Conservation (phyloP, 1,140 invertebrate species). For the Pseudomyrmex sp. region DNA sequence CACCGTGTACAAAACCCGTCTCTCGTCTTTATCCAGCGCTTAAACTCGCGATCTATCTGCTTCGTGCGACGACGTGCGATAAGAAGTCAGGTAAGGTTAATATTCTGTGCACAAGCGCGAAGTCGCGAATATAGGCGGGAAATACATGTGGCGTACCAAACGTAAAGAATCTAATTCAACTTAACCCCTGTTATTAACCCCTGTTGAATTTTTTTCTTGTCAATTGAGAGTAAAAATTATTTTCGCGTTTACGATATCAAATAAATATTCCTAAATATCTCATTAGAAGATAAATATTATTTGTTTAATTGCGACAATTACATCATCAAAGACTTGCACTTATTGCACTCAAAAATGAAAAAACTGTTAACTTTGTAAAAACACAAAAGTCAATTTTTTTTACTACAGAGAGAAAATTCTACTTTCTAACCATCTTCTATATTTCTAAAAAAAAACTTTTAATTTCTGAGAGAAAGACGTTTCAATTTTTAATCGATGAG, state of each 20-base stretch:
- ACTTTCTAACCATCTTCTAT: neutral
- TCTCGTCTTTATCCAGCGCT: too few species aligned
- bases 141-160: neutral
- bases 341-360: neutral
- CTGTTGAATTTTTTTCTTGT: too few species aligned
- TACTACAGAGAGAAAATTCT: neutral
- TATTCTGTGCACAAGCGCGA: constrained; percentile 9
- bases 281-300: neutral
- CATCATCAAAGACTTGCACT: too few species aligned
- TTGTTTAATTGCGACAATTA: neutral
- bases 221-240: too few species aligned
- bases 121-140: neutral
- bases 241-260: too few species aligned
- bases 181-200: too few species aligned
- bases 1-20: neutral
- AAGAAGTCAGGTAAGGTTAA: constrained; percentile 7
- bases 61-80: neutral
- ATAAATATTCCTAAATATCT: too few species aligned
- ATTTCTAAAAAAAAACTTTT: neutral
- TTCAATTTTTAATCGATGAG: too few species aligned
- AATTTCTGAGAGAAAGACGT: neutral
- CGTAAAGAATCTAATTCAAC: too few species aligned
- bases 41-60: neutral
- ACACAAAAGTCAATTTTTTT: neutral
- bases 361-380: neutral